Base-by-base conservation (phyloP, 2,797 vertebrate genomes). In the Enteromius mattozi region DNA sequence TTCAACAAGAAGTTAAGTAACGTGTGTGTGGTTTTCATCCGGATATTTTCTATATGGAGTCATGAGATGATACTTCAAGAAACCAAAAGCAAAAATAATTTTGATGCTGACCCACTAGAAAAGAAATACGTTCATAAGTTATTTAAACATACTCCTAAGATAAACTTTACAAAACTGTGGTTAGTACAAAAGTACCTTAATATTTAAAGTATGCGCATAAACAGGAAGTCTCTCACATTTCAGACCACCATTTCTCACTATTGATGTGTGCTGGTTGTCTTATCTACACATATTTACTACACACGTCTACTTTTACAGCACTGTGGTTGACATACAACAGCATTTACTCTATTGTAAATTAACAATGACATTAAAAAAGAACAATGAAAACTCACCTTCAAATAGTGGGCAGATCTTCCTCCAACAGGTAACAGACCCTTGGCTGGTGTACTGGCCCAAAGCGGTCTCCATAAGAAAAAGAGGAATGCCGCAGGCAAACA, bases 361-460 rank as follows among this genome's bases (percentile, higher is more conserved):
- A 81, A 45, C 2, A 81, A 37, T 59, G 6, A 63, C 37, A 19
- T 63, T 74, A 40, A 13, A 71, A 37, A 37, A 45, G 2, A 77
- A 30, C 0, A 14, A 27, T 30, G 49, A 69, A 80, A 21, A 3
- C 85, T 93, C 91, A 95, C 95, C 95, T 94, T 93, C 93, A 93
- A 96, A 96, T 30, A 96, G 89, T 16, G 95, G 95, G 83, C 95
- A 96, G 0, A 96, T 92, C 78, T 94, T 95, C 86, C 72, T 93
- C 95, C 95, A 96, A 82, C 94, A 94, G 82, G 95, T 96, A 47
- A 95, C 93, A 45, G 92, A 86, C 56, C 95, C 95, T 85, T 95
- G 94, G 56, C 93, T 89, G 30, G 94, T 96, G 89, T 95, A 96
- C 88, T 96, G 95, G 56, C 95, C 95, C 7, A 96, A 86, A 30